These are phyloP conservation scores for Nothocercus nigrocapillus DNA, from an alignment of 2,113 vertebrate genomes.

Conservation along the genomic window DNA sequence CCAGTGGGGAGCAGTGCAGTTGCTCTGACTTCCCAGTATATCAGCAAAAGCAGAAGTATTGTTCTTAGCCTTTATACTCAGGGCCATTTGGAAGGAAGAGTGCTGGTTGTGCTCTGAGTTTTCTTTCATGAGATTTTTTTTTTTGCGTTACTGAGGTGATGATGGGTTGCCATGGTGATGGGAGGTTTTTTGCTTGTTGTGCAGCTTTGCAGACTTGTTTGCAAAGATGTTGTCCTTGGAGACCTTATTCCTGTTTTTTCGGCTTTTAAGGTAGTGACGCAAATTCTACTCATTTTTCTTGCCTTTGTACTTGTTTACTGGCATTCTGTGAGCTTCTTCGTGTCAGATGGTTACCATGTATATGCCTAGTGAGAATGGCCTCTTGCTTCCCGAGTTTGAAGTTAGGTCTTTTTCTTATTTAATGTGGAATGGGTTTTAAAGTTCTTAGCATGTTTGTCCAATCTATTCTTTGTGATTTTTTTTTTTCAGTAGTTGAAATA, in stretches of 20 bases:
- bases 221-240: constrained; percentile 15
- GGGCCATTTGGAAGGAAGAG: neutral
- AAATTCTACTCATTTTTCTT: constrained; percentile 6
- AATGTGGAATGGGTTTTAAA: neutral
- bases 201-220: constrained; percentile 19
- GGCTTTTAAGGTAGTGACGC: constrained; percentile 11
- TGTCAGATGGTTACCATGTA: neutral
- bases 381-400: neutral
- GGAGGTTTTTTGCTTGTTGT: neutral
- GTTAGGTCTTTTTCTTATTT: neutral
- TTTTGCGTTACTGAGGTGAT: neutral
- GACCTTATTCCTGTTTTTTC: constrained; percentile 42
- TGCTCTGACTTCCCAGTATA: neutral
- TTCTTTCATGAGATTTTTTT: neutral
- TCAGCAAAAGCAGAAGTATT: neutral
- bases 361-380: neutral
- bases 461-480: neutral
- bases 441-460: neutral
- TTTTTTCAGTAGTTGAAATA: neutral
- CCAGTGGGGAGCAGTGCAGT: neutral
- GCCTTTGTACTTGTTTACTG: constrained; percentile 34
- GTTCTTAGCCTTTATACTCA: neutral
- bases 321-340: neutral
- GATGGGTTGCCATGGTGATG: constrained; percentile 13
- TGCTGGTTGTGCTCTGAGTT: neutral